A percentile compares a stretch with the other conserved stretches of the same genome.
Conservation (phyloP, 2,113 vertebrate species). For the Dermatemys mawii region DNA sequence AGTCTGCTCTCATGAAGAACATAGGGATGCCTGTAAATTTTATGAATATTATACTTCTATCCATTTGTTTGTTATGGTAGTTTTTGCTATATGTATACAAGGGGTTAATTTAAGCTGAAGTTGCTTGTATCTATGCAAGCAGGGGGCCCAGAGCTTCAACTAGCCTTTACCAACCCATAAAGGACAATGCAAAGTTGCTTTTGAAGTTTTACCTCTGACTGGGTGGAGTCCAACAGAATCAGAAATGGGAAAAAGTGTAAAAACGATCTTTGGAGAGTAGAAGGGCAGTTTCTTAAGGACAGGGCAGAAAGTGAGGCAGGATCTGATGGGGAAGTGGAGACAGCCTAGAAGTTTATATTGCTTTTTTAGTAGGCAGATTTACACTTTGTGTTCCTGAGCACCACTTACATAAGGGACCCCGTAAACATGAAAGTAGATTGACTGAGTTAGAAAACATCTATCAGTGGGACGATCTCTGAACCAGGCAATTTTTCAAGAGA, state of each 20-base stretch:
- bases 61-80: background rate
- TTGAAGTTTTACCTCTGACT: background rate
- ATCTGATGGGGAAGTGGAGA: background rate
- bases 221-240: background rate
- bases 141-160: fast-evolving
- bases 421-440: no score
- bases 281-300: background rate
- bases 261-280: background rate
- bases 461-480: no score
- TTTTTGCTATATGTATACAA: background rate
- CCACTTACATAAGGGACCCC: no score
- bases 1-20: background rate
- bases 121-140: background rate
- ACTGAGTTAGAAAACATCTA: no score
- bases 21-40: background rate
- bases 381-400: no score
- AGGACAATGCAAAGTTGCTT: background rate
- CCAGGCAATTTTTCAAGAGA: no score
- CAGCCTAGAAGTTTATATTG: background rate
- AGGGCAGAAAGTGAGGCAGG: background rate
- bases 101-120: background rate
- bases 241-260: background rate
- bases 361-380: no score
- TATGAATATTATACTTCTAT: background rate
- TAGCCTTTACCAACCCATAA: background rate